Evolutionary conservation across 2,113 vertebrate species (phyloP).

Genomic region (Uropsilus gracilis): DNA sequence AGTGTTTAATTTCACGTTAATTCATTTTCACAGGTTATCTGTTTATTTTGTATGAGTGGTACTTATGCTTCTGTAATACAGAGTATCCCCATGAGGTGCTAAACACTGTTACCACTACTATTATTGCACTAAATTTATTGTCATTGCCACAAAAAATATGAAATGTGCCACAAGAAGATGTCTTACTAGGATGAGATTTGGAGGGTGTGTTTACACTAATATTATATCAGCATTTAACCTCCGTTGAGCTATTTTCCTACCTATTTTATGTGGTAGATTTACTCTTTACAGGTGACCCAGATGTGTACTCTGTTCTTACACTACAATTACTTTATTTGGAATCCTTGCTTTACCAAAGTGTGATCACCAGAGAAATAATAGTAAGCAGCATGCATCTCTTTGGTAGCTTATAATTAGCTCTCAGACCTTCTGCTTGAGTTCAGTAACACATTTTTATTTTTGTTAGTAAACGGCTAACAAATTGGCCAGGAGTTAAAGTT

Average conservation of each 20-base stretch:
- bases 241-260: not conserved
- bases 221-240: not conserved
- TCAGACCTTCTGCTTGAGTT: constrained; percentile 74
- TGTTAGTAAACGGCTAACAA: constrained; percentile 76
- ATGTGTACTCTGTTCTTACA: not conserved
- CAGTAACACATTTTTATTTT: constrained; percentile 71
- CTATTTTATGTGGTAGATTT: not conserved
- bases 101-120: not conserved
- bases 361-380: constrained; percentile 52
- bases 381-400: constrained; percentile 47
- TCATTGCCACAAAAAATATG: not conserved
- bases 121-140: not conserved
- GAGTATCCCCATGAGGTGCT: not conserved
- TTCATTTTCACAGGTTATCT: constrained; percentile 56
- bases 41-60: constrained; percentile 53
- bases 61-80: constrained; percentile 54
- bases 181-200: not conserved
- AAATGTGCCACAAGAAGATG: not conserved
- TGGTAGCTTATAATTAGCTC: constrained; percentile 69
- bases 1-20: constrained; percentile 63
- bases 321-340: not conserved
- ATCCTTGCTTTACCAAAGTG: constrained; percentile 19
- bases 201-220: not conserved
- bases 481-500: constrained; percentile 74
- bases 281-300: not conserved